phyloP scores from a whole-genome alignment of 2,888 invertebrate species.

The Pecten maximus region DNA sequence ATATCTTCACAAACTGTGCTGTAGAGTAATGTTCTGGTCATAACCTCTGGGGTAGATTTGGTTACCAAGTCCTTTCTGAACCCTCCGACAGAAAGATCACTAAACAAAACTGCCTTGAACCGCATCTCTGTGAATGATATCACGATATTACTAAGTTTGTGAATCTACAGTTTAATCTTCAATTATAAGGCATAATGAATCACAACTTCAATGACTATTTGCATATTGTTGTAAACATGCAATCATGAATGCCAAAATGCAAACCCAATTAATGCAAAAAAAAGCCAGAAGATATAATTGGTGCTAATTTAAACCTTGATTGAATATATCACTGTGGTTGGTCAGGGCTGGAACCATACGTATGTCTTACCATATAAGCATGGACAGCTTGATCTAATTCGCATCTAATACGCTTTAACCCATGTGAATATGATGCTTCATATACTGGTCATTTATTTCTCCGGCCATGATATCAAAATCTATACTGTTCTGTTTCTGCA shows the following conservation, averaged over 20 bases:
- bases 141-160: neutral
- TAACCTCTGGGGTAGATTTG: neutral
- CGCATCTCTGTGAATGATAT: neutral
- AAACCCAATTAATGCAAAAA: constrained; percentile 9
- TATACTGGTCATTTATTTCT: neutral
- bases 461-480: neutral
- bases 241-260: neutral
- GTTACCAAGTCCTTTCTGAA: constrained; percentile 20
- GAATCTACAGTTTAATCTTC: neutral
- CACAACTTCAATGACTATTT: neutral
- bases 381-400: neutral
- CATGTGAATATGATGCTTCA: neutral
- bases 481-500: neutral
- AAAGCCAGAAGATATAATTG: neutral
- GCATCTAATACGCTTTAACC: neutral
- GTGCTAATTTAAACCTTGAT: neutral
- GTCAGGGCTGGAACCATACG: neutral
- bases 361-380: neutral
- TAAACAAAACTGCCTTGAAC: neutral
- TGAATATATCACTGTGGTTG: constrained; percentile 4
- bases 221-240: neutral
- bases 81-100: neutral
- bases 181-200: neutral
- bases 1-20: constrained; percentile 27
- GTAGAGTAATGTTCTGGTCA: constrained; percentile 25